Percentiles rank a stretch among this genome's conserved stretches.
Evolutionary conservation across 2,797 vertebrate genomes (phyloP).

Genomic region (Echeneis naucrates): DNA sequence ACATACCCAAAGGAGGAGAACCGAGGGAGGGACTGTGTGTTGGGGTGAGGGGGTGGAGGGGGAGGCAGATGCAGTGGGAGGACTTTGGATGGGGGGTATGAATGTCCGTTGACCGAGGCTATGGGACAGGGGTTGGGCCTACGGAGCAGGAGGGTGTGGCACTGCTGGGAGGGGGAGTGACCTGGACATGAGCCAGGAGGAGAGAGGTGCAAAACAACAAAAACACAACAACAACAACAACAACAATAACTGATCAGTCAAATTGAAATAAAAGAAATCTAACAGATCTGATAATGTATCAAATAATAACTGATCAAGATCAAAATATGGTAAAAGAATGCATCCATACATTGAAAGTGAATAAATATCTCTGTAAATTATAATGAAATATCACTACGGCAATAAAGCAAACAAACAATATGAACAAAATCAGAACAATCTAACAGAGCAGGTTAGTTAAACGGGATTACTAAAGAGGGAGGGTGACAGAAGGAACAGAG

Average conservation of each 20-base stretch:
- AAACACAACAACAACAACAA: constrained; percentile 85
- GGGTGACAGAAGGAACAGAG: constrained; percentile 49
- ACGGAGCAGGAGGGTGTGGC: constrained; percentile 91
- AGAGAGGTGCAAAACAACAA: constrained; percentile 87
- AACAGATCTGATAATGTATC: constrained; percentile 64
- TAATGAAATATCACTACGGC: constrained; percentile 42
- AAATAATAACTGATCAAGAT: constrained; percentile 67
- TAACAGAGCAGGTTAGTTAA: constrained; percentile 33
- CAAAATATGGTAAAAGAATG: constrained; percentile 70
- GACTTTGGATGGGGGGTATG: constrained; percentile 88
- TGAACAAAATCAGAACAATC: constrained; percentile 55
- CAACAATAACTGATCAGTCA: constrained; percentile 84
- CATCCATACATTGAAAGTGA: constrained; percentile 74
- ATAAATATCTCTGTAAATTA: constrained; percentile 68
- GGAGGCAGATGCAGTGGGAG: constrained; percentile 86
- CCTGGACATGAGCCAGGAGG: constrained; percentile 85
- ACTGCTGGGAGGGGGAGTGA: constrained; percentile 88
- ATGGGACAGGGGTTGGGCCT: constrained; percentile 86
- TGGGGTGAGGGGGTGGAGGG: constrained; percentile 85
- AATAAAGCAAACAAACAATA: constrained; percentile 63
- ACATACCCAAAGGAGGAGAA: constrained; percentile 96
- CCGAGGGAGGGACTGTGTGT: constrained; percentile 86
- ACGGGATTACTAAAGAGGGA: constrained; percentile 14
- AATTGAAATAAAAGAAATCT: constrained; percentile 80
- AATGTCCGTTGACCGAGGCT: constrained; percentile 88